Evolutionary conservation across 1,140 invertebrate species (phyloP).

Genomic region (Matsumurasca onukii): DNA sequence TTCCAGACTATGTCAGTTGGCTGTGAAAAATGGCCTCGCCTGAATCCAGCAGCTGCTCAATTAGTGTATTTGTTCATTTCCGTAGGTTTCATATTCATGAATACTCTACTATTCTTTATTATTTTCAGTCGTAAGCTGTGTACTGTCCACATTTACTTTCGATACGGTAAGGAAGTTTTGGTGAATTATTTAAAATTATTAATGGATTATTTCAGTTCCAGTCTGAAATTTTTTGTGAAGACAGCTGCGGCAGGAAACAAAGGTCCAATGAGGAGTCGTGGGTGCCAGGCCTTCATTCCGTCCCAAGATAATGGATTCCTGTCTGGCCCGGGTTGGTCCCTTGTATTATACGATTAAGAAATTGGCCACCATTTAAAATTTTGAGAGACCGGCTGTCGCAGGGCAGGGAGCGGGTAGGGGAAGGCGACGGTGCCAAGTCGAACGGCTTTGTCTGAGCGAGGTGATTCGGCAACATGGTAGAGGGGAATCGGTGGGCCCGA

Average conservation of each 20-base stretch:
- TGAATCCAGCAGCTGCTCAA: too few relatives aligned
- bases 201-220: too few relatives aligned
- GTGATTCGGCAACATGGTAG: slow-evolving; percentile 28
- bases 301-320: slow-evolving; percentile 37
- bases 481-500: slow-evolving; percentile 7
- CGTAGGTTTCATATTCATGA: too few relatives aligned
- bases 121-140: too few relatives aligned
- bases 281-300: slow-evolving; percentile 3
- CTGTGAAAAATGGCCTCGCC: slow-evolving; percentile 1
- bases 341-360: slow-evolving; percentile 39
- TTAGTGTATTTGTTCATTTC: too few relatives aligned
- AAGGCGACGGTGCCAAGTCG: slow-evolving; percentile 33
- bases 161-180: too few relatives aligned
- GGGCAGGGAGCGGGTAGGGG: background rate
- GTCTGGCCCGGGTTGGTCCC: slow-evolving; percentile 16
- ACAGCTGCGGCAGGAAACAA: slow-evolving; percentile 24
- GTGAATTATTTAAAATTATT: too few relatives aligned
- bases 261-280: slow-evolving; percentile 21
- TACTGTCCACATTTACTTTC: too few relatives aligned
- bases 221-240: slow-evolving; percentile 13
- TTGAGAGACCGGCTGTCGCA: slow-evolving; percentile 22
- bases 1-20: background rate
- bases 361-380: slow-evolving; percentile 43
- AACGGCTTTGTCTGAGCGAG: slow-evolving; percentile 26
- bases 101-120: too few relatives aligned